Conservation (phyloP, 2,888 invertebrate genomes). For the Dendrolimus houi region DNA sequence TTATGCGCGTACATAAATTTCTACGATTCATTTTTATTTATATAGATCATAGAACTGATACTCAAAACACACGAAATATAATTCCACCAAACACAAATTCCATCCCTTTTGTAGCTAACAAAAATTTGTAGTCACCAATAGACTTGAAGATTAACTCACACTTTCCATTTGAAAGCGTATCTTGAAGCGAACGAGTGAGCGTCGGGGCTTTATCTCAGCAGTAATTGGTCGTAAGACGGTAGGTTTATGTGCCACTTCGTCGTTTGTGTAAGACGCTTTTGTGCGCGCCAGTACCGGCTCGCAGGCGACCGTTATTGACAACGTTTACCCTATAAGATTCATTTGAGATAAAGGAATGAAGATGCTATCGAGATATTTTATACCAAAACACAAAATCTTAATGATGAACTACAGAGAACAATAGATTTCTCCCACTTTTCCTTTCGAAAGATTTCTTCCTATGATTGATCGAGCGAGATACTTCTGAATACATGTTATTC, state of each 20-base stretch:
- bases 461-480: no score
- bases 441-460: no score
- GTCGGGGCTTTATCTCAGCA: constrained; percentile 48
- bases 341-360: not conserved
- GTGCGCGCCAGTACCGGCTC: not conserved
- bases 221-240: constrained; percentile 61
- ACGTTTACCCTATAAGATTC: not conserved
- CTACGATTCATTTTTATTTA: no score
- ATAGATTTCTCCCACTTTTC: no score
- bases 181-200: constrained; percentile 22
- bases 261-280: not conserved
- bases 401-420: no score
- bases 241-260: constrained; percentile 33
- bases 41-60: not conserved
- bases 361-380: no score
- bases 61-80: constrained; percentile 5
- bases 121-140: not conserved
- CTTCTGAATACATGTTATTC: no score
- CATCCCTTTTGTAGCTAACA: no score
- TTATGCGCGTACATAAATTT: no score
- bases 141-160: constrained; percentile 11
- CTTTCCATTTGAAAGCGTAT: constrained; percentile 25
- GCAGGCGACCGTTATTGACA: not conserved
- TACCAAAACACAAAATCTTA: no score
- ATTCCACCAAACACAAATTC: no score